Evolutionary conservation across 1,140 invertebrate genomes (phyloP), one percentile per base, ranked within the genome.

Genomic region (Scaptomyza montana): DNA sequence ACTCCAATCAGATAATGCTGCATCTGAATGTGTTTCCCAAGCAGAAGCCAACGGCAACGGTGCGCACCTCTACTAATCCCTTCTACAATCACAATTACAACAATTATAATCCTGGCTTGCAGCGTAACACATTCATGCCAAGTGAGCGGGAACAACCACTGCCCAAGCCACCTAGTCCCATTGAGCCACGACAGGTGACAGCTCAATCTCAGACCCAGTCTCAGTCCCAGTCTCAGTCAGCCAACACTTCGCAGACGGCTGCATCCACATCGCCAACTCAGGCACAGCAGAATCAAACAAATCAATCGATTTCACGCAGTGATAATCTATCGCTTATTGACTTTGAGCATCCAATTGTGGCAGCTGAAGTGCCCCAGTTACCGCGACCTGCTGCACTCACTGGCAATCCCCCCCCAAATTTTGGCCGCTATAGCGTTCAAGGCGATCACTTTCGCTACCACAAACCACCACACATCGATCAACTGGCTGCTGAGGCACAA

Each of bases 261-360:
- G 9, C 41, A 54, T 5, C 60, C 62, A 13, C 78, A 72, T 10
- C 66, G 46, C 36, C 72, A 75, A 16, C 76, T 2, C 47, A 47
- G 5, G 36, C 12, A 10, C 59, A 55, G 8, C 51, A 59, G 9
- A 36, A 60, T 4, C 59, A 56, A 25, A 30, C 13, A 3, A 87
- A 86, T 74, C 84, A 70, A 7, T 67, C 85, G 36, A 90, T 91
- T 51, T 90, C 86, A 10, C 90, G 90, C 30, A 91, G 90, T 45
- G 90, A 91, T 50, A 74, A 86, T 43, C 45, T 82, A 6, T 81
- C 78, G 13, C 55, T 91, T 3, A 77, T 91, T 10, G 90, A 91
- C 56, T 91, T 91, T 43, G 90, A 91, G 65, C 90, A 91, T 77
- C 90, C 90, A 0, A 91, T 91, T 74, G 90, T 91, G 43, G 90